Evolutionary conservation across 1,140 invertebrate genomes (phyloP), one percentile per base, ranked within the genome.

Genomic region (Harlomillsia oculata): DNA sequence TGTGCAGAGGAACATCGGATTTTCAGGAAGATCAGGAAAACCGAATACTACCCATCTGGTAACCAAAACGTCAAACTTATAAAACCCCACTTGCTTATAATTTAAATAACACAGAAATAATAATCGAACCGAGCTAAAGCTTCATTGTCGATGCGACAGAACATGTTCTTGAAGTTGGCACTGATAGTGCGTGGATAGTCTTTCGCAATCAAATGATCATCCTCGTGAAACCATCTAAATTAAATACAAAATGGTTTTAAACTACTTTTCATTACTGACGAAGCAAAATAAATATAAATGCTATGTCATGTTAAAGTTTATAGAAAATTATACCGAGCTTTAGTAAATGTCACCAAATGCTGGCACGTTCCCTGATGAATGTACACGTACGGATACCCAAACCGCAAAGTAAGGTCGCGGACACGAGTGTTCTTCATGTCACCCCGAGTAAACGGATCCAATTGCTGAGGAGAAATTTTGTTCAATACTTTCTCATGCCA

Each of bases 331-430:
- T 71, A 77, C 80, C 78, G 76, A 3, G 79, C 74, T 70, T 89
- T 83, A 9, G 79, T 82, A 63, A 93, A 83, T 1, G 82, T 74
- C 65, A 93, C 77, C 1, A 91, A 67, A 71, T 94, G 90, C 70
- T 93, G 88, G 72, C 90, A 93, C 65, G 82, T 78, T n/a, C 88
- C 89, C 70, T 89, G 85, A 72, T 91, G 88, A 28, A 84, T 74
- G 72, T 89, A 93, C 4, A 90, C 76, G 77, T 86, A 85, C 1
- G 87, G 85, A 67, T 81, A 80, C 1, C 87, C 87, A 45, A 89
- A 43, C 21, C 39, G 30, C 34, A 58, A 53, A n/a, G 26, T 32
- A n/a, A 54, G 40, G 32, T 49, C 56, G 23, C 41, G 28, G 36
- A 55, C 20, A 29, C 57, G 16, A 48, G 45, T 51, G 6, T 46